Base-by-base conservation (phyloP, 1,140 invertebrate genomes). In the honey bee (Apis mellifera) region DNA sequence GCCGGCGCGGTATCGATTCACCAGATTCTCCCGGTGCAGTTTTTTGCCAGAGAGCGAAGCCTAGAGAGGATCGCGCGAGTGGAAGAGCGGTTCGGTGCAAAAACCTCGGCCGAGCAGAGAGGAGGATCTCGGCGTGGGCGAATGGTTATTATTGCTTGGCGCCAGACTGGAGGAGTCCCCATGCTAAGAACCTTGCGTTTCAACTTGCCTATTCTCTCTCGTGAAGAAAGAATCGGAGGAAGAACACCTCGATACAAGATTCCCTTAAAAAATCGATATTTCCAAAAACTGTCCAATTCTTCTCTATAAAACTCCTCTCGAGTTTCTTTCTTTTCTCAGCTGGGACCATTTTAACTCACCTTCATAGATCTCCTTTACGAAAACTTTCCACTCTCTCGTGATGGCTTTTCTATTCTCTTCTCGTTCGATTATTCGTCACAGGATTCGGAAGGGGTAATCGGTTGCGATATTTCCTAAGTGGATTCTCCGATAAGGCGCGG, bases 121-220 rank as follows among this genome's bases (percentile, higher is more conserved):
- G 68, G 65, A 84, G 83, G 68, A 70, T 71, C 84, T 89, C 84
- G 54, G 88, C 88, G 91, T 92, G 92, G 91, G 91, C 88, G 90
- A 91, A 85, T 76, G 88, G 90, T 91, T 92, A 92, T 92, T 93
- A 92, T 91, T 90, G 90, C 90, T 80, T 80, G 91, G 89, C 91
- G 91, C 91, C 91, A 90, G 86, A 84, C 89, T 78, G 81, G 88
- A 86, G 83, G 78, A 82, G 82, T 71, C 73, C 59, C 72, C 81
- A 71, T 71, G 62, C 69, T 75, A 82, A 82, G 82, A 84, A 84
- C 70, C 55, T 70, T 42, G 32, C 32, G 71, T 73, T 84, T 60
- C 57, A 26, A 66, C 71, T 66, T 70, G 59, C 69, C 77, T 79
- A 64, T 79, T 73, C 77, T 80, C 70, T 80, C 54, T 59, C 55